Base-by-base conservation (phyloP, 2,888 invertebrate species). In the Chloroclystis v-ata region DNA sequence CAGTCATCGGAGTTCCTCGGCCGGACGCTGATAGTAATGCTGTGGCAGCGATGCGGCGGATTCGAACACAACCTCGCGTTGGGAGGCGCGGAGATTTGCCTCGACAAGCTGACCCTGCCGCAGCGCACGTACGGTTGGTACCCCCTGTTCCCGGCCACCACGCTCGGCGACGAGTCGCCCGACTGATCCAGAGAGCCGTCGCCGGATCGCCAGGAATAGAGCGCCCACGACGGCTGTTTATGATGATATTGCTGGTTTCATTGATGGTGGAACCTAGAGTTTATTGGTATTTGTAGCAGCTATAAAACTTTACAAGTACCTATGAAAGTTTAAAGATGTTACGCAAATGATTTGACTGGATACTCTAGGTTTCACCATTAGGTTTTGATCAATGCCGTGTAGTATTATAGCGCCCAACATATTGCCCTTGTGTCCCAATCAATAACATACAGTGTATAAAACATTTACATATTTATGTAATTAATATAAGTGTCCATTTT, bases 121-220 rank as follows among this genome's bases (percentile, higher is more conserved):
- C 93, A 94, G 72, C 91, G 94, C 63, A 94, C 94, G 33, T 92
- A 93, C 65, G 95, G 95, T 56, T 97, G 97, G 97, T 97, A 97
- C 88, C 95, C 95, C 53, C 89, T 97, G 58, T 96, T 96, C 82
- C 95, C 96, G 26, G 94, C 95, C 75, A 93, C 94, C 65, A 93
- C 94, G 42, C 90, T 95, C 55, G 94, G 93, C 14, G 83, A 90
- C 71, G 90, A 90, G 64, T 86, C 86, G 52, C 86, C 86, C 66
- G 86, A 87, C 75, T 87, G 86, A 87, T 88, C 84, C 65, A 75
- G 85, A 59, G 86, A 86, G 81, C 85, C 85, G 84, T 86, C 86
- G 83, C 86, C 86, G 72, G 86, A 87, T 73, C 81, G 80, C 65
- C 76, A 80, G 46, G 74, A 77, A 62, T 49, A 75, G 63, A 77